Evolutionary conservation across 2,888 invertebrate genomes (phyloP).

Genomic region (Carterocephalus palaemon): DNA sequence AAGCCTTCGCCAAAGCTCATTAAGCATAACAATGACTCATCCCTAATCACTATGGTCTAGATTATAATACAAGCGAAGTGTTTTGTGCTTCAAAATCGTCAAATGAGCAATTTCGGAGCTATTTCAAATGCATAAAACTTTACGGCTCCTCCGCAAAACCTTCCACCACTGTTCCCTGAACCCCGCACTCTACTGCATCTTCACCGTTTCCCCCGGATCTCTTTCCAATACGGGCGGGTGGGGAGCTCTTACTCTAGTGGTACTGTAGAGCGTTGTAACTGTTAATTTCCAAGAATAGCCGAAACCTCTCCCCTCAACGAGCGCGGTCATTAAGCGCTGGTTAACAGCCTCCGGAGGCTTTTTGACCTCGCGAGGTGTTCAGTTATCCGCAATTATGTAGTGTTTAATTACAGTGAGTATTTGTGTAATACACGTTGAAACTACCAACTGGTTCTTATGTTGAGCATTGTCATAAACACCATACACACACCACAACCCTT

Average conservation of each 20-base stretch:
- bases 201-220: background rate
- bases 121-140: constrained; percentile 70
- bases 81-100: constrained; percentile 55
- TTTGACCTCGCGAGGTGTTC: constrained; percentile 39
- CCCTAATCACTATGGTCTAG: constrained; percentile 35
- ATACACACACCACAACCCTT: too few species aligned
- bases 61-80: constrained; percentile 37
- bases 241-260: constrained; percentile 41
- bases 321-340: constrained; percentile 63
- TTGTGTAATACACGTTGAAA: background rate
- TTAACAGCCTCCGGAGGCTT: constrained; percentile 50
- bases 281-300: constrained; percentile 70
- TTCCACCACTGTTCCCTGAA: constrained; percentile 40
- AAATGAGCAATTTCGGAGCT: constrained; percentile 67
- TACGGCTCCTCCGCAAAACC: constrained; percentile 55
- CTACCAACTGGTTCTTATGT: too few species aligned
- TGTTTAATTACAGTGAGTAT: constrained; percentile 31
- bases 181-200: constrained; percentile 30
- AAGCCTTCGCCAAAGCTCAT: background rate
- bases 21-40: constrained; percentile 30
- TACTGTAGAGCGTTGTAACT: constrained; percentile 47
- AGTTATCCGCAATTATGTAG: constrained; percentile 43
- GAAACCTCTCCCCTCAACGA: constrained; percentile 70
- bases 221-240: constrained; percentile 5
- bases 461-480: too few species aligned